Conservation (phyloP, 2,113 vertebrate species). For the Halcyon senegalensis region DNA sequence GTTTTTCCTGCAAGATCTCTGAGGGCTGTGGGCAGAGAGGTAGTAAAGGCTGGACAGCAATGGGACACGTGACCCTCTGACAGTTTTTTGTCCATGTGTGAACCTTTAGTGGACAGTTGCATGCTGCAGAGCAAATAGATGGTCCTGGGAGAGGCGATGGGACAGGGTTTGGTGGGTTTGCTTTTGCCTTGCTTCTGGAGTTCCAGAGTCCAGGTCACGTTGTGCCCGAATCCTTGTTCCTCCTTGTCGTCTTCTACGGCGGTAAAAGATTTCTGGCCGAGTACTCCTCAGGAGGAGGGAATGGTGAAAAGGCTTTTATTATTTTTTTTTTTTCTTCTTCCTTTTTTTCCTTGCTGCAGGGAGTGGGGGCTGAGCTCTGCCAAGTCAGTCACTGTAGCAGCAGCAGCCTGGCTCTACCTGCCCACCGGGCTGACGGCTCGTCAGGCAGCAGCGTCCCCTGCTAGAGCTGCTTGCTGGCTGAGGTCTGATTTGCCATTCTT, state of each 20-base stretch:
- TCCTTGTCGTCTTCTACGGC: neutral
- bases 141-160: neutral
- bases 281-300: neutral
- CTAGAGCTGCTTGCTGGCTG: neutral
- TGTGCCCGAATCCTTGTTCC: neutral
- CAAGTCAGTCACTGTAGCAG: neutral
- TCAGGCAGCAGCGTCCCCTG: neutral
- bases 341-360: neutral
- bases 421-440: neutral
- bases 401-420: neutral
- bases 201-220: neutral
- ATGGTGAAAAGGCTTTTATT: neutral
- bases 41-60: neutral
- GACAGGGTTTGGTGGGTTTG: neutral
- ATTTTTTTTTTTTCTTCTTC: too few species aligned
- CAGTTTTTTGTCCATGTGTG: neutral
- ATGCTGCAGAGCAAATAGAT: neutral
- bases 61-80: neutral
- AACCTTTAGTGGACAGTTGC: neutral
- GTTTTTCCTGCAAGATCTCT: neutral
- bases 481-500: neutral
- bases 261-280: neutral
- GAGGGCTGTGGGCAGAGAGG: neutral
- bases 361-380: neutral
- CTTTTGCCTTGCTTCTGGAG: neutral